Evolutionary conservation across 2,113 vertebrate genomes (phyloP).

Genomic region (Corythornis madagascariensis): DNA sequence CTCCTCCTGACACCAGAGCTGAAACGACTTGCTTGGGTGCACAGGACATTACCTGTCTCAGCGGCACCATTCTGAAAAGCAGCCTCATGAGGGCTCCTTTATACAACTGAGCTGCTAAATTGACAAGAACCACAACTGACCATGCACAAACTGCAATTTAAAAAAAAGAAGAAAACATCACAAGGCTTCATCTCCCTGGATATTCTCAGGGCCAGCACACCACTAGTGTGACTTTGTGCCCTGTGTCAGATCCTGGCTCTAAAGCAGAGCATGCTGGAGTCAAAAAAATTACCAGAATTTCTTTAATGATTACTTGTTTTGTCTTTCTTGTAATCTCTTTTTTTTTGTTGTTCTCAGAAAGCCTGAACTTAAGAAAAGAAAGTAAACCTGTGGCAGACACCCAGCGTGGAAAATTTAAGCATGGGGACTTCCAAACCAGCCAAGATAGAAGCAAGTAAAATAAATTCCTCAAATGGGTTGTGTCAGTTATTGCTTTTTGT

Average conservation of each 20-base stretch:
- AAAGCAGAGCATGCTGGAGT: background rate
- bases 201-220: background rate
- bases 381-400: background rate
- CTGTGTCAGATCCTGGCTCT: background rate
- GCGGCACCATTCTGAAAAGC: background rate
- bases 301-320: background rate
- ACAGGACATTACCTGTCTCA: background rate
- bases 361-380: slow-evolving; percentile 1
- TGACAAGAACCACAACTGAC: background rate
- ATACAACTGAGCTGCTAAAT: background rate
- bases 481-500: background rate
- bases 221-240: background rate
- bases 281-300: slow-evolving; percentile 6
- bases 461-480: background rate
- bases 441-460: background rate
- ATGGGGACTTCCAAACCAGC: background rate
- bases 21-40: background rate
- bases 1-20: background rate
- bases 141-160: background rate
- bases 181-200: background rate
- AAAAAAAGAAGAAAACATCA: background rate
- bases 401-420: slow-evolving; percentile 18
- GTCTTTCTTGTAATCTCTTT: slow-evolving; percentile 5
- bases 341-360: background rate
- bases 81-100: background rate